These are phyloP conservation scores for Carcinoscorpius rotundicauda DNA, from an alignment of 1,140 invertebrate species.

Conservation along the genomic window DNA sequence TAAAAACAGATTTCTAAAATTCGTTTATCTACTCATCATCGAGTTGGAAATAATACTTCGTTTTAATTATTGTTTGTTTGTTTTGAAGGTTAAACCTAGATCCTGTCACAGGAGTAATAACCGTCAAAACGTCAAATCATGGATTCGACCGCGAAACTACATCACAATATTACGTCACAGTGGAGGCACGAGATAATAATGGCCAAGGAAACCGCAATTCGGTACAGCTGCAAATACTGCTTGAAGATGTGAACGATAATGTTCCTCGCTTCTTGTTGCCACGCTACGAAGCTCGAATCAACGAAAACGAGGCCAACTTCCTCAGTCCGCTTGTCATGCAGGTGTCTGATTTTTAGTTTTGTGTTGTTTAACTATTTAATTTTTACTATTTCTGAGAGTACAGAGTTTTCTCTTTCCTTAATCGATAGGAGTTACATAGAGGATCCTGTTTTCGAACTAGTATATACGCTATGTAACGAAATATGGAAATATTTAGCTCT, in stretches of 20 bases:
- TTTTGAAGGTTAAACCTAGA: slow-evolving; percentile 61
- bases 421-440: no score
- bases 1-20: not conserved
- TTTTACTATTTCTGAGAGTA: no score
- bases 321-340: slow-evolving; percentile 60
- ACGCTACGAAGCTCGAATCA: slow-evolving; percentile 65
- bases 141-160: slow-evolving; percentile 80
- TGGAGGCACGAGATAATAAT: slow-evolving; percentile 77
- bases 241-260: slow-evolving; percentile 83
- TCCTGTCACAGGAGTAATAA: slow-evolving; percentile 64
- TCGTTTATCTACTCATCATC: not conserved
- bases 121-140: slow-evolving; percentile 47
- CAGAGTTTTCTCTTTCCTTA: no score
- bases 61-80: slow-evolving; percentile 10
- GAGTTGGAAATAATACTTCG: not conserved
- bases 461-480: no score
- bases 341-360: slow-evolving; percentile 47
- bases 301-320: slow-evolving; percentile 67
- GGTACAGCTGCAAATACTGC: slow-evolving; percentile 67
- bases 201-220: slow-evolving; percentile 76
- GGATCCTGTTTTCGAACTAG: no score
- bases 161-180: slow-evolving; percentile 73
- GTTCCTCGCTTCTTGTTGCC: slow-evolving; percentile 64
- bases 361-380: not conserved
- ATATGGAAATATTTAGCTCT: no score